Conservation (phyloP, 2,797 vertebrate species). For the Margarornis squamiger region DNA sequence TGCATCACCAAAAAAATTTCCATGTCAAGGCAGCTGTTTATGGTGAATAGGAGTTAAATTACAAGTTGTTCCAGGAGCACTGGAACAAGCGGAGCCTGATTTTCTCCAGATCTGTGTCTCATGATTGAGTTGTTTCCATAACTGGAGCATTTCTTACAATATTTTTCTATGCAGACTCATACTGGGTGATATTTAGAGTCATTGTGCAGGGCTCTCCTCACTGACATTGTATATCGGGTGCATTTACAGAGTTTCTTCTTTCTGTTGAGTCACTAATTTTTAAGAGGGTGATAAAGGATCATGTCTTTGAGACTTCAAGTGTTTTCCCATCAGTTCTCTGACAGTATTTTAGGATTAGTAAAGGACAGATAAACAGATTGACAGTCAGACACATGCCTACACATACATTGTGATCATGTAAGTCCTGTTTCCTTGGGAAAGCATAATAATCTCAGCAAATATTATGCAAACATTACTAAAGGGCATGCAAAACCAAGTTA, state of each 20-base stretch:
- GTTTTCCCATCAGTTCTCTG: background rate
- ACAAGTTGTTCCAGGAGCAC: constrained; percentile 32
- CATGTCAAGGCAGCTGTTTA: constrained; percentile 41
- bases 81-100: constrained; percentile 52
- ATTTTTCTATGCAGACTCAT: background rate
- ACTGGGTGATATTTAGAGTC: background rate
- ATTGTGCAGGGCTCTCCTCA: background rate
- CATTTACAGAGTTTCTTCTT: background rate
- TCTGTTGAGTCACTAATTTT: background rate
- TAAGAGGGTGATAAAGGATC: background rate
- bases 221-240: background rate
- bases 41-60: constrained; percentile 54
- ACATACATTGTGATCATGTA: background rate
- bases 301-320: background rate
- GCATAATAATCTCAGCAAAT: background rate
- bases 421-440: constrained; percentile 17
- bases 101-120: constrained; percentile 12
- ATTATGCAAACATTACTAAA: constrained; percentile 16
- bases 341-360: background rate
- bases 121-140: background rate
- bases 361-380: background rate
- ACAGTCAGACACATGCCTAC: background rate
- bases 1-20: background rate
- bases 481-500: constrained; percentile 13
- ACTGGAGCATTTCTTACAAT: background rate